A percentile compares a stretch with the other conserved stretches of the same genome.
phyloP scores from a whole-genome alignment of 2,797 vertebrate genomes.

The Aratinga solstitialis region DNA sequence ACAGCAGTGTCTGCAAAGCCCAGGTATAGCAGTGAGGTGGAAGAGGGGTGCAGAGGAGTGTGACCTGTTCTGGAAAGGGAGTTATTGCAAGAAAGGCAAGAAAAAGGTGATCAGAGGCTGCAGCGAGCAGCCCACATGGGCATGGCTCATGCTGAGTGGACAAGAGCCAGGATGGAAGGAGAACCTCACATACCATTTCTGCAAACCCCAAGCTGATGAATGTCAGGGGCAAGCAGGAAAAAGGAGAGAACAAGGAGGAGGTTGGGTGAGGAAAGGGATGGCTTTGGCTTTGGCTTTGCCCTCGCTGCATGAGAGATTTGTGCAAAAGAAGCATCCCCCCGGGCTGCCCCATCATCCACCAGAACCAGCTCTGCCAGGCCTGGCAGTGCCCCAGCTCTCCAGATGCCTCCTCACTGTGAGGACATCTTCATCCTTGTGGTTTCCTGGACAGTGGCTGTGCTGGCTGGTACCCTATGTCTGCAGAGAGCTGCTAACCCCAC shows the following conservation, averaged over 20 bases:
- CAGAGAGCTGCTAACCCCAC: neutral
- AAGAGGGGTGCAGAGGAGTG: neutral
- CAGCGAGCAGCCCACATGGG: neutral
- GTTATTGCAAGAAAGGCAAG: neutral
- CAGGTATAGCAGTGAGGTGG: fast-evolving
- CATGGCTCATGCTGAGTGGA: neutral
- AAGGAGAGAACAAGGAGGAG: neutral
- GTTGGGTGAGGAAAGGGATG: neutral
- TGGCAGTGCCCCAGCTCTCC: neutral
- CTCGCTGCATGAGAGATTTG: fast-evolving
- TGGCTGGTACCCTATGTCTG: neutral
- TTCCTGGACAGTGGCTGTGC: neutral
- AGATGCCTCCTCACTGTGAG: neutral
- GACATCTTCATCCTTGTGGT: neutral
- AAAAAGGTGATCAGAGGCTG: neutral
- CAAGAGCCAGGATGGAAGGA: neutral
- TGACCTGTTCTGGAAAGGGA: neutral
- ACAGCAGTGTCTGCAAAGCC: neutral
- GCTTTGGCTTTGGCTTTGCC: neutral
- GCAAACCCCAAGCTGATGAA: neutral
- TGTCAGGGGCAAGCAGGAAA: neutral
- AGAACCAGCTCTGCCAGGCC: neutral
- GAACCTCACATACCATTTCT: neutral
- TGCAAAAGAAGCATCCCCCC: fast-evolving
- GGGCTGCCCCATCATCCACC: neutral